A percentile compares a stretch with the other conserved stretches of the same genome.
Evolutionary conservation across 1,140 invertebrate species (phyloP).

Genomic region (Delia radicum): DNA sequence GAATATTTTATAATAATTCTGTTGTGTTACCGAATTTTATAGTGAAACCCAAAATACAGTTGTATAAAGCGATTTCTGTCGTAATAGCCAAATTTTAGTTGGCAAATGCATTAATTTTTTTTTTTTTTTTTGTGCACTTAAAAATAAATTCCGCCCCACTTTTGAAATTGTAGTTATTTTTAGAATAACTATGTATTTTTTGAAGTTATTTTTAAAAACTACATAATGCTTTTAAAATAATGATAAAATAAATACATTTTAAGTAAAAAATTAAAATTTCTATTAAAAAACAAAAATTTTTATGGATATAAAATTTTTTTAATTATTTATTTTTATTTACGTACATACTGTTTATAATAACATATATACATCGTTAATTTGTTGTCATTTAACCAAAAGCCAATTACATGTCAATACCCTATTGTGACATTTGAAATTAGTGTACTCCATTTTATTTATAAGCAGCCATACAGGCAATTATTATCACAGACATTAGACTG

Average conservation of each 20-base stretch:
- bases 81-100: neutral
- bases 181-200: conserved; percentile 3
- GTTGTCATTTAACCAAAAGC: conserved; percentile 15
- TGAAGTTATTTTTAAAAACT: conserved; percentile 5
- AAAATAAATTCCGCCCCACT: too few species aligned
- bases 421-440: conserved; percentile 13
- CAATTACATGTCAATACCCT: conserved; percentile 14
- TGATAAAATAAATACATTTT: neutral
- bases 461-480: neutral
- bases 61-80: too few species aligned
- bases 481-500: too few species aligned
- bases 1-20: too few species aligned
- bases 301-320: neutral
- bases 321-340: conserved; percentile 8
- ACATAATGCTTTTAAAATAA: conserved; percentile 18
- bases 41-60: too few species aligned
- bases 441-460: conserved; percentile 16
- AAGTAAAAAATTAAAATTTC: neutral
- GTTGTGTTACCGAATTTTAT: too few species aligned
- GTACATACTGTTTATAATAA: neutral
- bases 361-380: conserved; percentile 2
- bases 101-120: neutral
- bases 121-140: neutral
- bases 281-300: neutral
- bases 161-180: neutral